phyloP scores from a whole-genome alignment of 2,113 vertebrate genomes.

The Polypterus bichir region DNA sequence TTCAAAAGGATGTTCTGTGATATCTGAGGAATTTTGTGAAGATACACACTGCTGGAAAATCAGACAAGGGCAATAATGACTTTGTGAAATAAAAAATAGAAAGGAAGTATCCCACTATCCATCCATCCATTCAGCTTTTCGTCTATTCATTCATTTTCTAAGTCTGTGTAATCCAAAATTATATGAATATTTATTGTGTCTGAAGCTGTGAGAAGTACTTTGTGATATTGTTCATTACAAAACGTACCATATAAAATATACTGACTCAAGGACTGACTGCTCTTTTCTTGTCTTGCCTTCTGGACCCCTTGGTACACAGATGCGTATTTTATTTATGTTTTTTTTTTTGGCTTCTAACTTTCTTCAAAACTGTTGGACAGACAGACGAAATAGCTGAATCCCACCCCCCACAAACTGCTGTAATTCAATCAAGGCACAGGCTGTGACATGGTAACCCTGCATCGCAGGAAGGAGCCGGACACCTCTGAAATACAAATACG shows the following conservation, averaged over 20 bases:
- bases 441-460: slow-evolving; percentile 53
- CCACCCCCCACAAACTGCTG: slow-evolving; percentile 57
- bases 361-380: slow-evolving; percentile 26
- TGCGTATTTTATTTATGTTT: slow-evolving; percentile 3
- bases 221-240: neutral
- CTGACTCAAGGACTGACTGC: neutral
- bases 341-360: slow-evolving; percentile 33
- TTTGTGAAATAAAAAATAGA: too few relatives aligned
- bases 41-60: too few relatives aligned
- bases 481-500: slow-evolving; percentile 50
- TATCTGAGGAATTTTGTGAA: too few relatives aligned
- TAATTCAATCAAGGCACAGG: slow-evolving; percentile 62
- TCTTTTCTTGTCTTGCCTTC: neutral
- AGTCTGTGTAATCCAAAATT: neutral
- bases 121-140: too few relatives aligned
- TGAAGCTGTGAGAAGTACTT: too few relatives aligned
- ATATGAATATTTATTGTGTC: neutral
- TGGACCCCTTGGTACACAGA: neutral
- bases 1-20: too few relatives aligned
- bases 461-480: slow-evolving; percentile 38
- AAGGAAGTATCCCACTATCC: too few relatives aligned
- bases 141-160: neutral
- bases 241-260: neutral
- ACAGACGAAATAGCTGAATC: slow-evolving; percentile 44
- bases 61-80: too few relatives aligned